phyloP scores from a whole-genome alignment of 2,888 invertebrate genomes.

The Cosmia trapezina region DNA sequence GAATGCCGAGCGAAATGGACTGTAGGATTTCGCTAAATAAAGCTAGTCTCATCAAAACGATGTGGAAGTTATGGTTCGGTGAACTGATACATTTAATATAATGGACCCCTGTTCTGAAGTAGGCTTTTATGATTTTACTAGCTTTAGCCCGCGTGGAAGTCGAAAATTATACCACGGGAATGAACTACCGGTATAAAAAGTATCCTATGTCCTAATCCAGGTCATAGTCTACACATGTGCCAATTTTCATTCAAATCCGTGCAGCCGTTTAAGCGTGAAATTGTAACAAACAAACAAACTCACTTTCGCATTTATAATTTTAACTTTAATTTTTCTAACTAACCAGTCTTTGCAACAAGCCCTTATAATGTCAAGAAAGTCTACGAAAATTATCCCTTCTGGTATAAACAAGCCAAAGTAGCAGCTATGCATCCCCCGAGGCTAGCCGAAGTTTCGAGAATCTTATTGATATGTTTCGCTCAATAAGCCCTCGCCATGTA shows the following conservation, averaged over 20 bases:
- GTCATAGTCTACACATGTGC: no score
- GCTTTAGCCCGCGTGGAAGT: no score
- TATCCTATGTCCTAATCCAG: no score
- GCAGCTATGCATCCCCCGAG: conserved; percentile 51
- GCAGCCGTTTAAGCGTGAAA: no score
- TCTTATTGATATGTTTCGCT: conserved; percentile 59
- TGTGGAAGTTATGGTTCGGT: conserved; percentile 37
- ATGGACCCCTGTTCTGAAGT: conserved; percentile 22
- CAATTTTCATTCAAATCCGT: no score
- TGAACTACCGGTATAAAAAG: no score
- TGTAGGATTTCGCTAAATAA: conserved; percentile 35
- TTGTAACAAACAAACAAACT: no score
- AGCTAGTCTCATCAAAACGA: conserved; percentile 39
- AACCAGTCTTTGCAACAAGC: neutral
- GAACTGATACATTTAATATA: conserved; percentile 44
- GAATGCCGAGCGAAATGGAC: conserved; percentile 46
- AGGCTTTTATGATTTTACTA: conserved; percentile 12
- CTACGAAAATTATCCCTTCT: conserved; percentile 20
- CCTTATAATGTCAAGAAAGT: conserved; percentile 17
- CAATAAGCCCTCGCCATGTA: conserved; percentile 49
- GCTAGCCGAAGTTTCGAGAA: conserved; percentile 40
- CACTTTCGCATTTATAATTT: no score
- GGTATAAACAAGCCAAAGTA: conserved; percentile 33
- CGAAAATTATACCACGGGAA: no score
- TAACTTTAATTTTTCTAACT: neutral